Conservation (phyloP, 2,113 vertebrate species). For the Butorides virescens region DNA sequence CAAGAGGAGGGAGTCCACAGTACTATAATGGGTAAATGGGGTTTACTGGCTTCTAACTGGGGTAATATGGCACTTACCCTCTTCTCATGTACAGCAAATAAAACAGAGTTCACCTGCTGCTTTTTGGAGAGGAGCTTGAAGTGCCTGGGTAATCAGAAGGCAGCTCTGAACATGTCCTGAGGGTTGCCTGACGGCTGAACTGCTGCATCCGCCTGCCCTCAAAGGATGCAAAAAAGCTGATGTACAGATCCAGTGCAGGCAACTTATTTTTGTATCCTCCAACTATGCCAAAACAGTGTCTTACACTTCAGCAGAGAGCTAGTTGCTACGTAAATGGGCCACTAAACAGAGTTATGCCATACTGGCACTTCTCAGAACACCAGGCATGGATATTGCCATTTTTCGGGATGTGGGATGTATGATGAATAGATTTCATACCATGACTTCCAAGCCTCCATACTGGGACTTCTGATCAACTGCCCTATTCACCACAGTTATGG, state of each 20-base stretch:
- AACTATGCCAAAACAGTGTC: not conserved
- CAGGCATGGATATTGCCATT: not conserved
- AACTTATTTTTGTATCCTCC: not conserved
- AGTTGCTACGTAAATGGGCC: not conserved
- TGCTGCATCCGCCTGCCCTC: not conserved
- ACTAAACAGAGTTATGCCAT: not conserved
- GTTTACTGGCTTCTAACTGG: not conserved
- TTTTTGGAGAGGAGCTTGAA: not conserved
- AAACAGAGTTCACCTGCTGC: not conserved
- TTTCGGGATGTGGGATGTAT: slow-evolving; percentile 10
- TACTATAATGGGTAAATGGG: not conserved
- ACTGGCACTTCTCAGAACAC: not conserved
- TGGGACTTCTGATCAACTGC: slow-evolving; percentile 15
- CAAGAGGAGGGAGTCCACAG: not conserved
- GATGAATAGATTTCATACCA: slow-evolving; percentile 47
- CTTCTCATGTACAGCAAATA: not conserved
- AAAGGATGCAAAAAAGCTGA: not conserved
- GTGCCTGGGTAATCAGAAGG: not conserved
- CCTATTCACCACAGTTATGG: slow-evolving; percentile 33
- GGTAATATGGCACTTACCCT: not conserved
- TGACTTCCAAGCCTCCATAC: slow-evolving; percentile 49
- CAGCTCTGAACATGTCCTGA: not conserved
- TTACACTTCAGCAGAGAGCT: not conserved
- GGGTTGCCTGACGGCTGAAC: not conserved
- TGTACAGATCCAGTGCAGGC: not conserved